Evolutionary conservation across 2,113 vertebrate species (phyloP), one percentile per base, ranked within the genome.

Genomic region (Nettapus auritus): DNA sequence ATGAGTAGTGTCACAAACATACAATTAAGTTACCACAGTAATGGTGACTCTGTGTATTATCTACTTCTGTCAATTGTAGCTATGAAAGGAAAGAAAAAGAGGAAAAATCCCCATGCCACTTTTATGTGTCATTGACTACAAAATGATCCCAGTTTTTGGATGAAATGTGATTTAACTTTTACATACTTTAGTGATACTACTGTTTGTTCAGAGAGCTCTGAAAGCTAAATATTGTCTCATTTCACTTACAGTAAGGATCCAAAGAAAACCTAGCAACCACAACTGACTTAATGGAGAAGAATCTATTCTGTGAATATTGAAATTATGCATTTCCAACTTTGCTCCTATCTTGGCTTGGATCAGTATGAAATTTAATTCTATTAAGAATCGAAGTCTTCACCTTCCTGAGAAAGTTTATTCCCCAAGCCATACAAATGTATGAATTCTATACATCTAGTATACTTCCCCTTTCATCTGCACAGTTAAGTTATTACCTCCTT

Each of bases 401-500:
- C 44, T 90, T 95, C 77, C 81, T 55, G 38, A 67, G 69, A 75
- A 84, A 86, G 62, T 87, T 93, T 90, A 62, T 75, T 85, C 20
- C 36, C 88, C 88, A 92, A 92, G 86, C 78, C 90, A 55, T 75
- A 68, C 5, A 55, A 78, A 79, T 57, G 48, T 95, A 95, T 38
- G 77, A 93, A 79, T 84, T 69, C 77, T 73, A 26, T 73, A 62
- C 40, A 55, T 53, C 31, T 8, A 1, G 7, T 2, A 1, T 68
- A n/a, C 15, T 91, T 22, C 34, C 81, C 57, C 50, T 88, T 71
- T 93, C 53, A 67, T 70, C 91, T 91, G 70, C 66, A 93, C 86
- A 69, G 11, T 96, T 97, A 97, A 97, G 91, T 97, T 97, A 97
- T 97, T 97, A 28, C 57, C 67, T 93, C 95, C 82, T 94, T 79